Conservation (phyloP, 2,888 invertebrate species). For the Norana najaformis region DNA sequence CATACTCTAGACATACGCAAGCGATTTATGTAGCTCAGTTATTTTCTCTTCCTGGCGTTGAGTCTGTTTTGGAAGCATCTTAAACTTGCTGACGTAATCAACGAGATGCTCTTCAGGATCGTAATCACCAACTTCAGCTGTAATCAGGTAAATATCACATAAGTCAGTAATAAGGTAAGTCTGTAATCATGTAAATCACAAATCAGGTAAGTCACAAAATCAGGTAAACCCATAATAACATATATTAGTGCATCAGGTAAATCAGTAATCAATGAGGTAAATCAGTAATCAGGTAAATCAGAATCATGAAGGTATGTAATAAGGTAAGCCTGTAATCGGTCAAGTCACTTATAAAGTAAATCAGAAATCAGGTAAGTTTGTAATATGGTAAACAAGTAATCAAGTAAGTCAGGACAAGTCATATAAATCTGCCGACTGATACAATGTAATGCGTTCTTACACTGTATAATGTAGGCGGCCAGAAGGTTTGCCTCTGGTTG, state of each 20-base stretch:
- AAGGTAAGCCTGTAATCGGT: too few species aligned
- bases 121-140: slow-evolving; percentile 94
- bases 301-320: too few species aligned
- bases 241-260: too few species aligned
- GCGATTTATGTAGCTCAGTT: slow-evolving; percentile 84
- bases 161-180: too few species aligned
- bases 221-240: too few species aligned
- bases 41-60: slow-evolving; percentile 88
- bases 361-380: too few species aligned
- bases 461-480: slow-evolving; percentile 89
- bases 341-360: too few species aligned
- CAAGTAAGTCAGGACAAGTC: not conserved
- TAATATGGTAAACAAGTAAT: too few species aligned
- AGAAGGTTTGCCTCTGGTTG: slow-evolving; percentile 77
- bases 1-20: slow-evolving; percentile 69
- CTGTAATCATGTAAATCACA: too few species aligned
- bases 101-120: slow-evolving; percentile 83
- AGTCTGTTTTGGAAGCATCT: slow-evolving; percentile 88
- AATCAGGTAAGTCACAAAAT: too few species aligned
- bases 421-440: not conserved
- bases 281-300: not conserved
- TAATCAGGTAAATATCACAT: not conserved
- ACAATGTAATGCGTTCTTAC: slow-evolving; percentile 67
- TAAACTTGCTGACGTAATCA: slow-evolving; percentile 84
- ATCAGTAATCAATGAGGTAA: too few species aligned